Evolutionary conservation across 2,888 invertebrate species (phyloP).

Genomic region (Chironomus tentans): DNA sequence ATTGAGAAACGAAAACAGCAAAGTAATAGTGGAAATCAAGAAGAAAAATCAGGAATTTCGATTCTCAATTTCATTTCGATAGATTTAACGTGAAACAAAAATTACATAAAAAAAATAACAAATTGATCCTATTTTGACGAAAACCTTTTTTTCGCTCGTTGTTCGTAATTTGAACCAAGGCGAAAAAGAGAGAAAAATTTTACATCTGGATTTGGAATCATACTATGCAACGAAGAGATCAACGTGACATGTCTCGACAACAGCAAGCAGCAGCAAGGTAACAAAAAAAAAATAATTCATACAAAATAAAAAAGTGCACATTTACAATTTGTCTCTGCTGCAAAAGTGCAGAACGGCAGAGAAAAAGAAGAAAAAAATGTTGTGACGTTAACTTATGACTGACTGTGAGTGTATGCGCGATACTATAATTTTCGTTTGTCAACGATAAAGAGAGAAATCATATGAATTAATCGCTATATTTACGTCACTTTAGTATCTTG

Average conservation of each 20-base stretch:
- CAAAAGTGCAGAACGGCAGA: background rate
- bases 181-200: background rate
- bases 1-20: background rate
- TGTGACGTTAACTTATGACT: background rate
- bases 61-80: too few species aligned
- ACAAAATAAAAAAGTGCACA: too few species aligned
- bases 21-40: background rate
- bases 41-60: too few species aligned
- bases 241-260: constrained; percentile 24
- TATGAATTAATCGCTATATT: background rate
- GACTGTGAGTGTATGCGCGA: background rate
- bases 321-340: background rate
- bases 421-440: background rate
- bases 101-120: background rate
- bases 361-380: background rate
- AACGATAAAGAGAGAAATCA: background rate
- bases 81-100: too few species aligned
- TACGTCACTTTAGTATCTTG: background rate
- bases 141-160: background rate
- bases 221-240: constrained; percentile 9
- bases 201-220: background rate
- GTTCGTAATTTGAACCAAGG: background rate
- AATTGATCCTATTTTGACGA: background rate
- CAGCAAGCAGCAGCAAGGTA: constrained; percentile 16
- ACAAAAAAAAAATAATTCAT: background rate